These are phyloP conservation scores for Xerus rutilus DNA, from an alignment of 2,797 vertebrate genomes.

Conservation along the genomic window DNA sequence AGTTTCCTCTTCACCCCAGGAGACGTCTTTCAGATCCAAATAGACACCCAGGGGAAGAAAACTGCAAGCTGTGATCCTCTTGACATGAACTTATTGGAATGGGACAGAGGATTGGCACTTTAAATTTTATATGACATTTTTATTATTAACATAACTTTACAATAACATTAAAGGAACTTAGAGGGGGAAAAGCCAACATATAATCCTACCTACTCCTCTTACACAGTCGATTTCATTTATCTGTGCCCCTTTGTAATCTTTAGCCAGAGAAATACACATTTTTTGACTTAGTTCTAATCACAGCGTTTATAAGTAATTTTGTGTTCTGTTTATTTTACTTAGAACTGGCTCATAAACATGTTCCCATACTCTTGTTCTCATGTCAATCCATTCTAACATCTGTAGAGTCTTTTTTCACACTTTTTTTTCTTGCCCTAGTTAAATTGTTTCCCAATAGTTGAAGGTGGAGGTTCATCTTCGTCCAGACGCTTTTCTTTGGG, in stretches of 20 bases:
- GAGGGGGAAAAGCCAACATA: background rate
- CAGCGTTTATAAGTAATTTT: slow-evolving; percentile 39
- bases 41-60: background rate
- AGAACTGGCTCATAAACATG: background rate
- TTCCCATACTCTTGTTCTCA: background rate
- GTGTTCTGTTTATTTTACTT: slow-evolving; percentile 57
- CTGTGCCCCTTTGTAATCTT: background rate
- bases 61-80: background rate
- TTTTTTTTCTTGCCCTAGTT: background rate
- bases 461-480: background rate
- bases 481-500: too few species aligned
- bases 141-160: slow-evolving; percentile 35
- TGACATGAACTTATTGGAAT: background rate
- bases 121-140: slow-evolving; percentile 49
- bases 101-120: background rate
- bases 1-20: background rate
- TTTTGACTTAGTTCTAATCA: background rate
- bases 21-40: background rate
- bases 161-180: background rate
- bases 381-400: background rate
- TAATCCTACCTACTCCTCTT: background rate
- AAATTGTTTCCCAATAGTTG: background rate
- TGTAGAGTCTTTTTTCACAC: background rate
- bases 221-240: slow-evolving; percentile 2
- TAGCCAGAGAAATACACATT: background rate